Conservation (phyloP, 2,113 vertebrate genomes). For the Varanus salvator region DNA sequence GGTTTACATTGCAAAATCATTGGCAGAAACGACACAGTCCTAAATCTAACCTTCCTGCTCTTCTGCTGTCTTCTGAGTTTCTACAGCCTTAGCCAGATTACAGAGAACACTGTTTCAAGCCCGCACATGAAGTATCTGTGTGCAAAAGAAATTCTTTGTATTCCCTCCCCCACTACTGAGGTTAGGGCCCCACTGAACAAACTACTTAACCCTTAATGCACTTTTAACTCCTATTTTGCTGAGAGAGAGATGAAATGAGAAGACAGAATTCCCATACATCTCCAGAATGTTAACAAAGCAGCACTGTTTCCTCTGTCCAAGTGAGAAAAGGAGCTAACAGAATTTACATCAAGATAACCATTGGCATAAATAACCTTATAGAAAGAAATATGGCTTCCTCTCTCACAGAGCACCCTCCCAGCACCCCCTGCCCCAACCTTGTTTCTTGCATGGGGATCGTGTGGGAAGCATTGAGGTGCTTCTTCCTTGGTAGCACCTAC, state of each 20-base stretch:
- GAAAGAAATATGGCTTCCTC: background rate
- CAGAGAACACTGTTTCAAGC: background rate
- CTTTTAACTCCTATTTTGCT: background rate
- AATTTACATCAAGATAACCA: background rate
- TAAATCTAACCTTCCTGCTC: background rate
- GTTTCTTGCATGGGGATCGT: background rate
- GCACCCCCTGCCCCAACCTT: background rate
- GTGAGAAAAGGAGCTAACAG: background rate
- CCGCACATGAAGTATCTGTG: background rate
- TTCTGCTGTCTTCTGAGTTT: background rate
- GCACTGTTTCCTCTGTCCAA: background rate
- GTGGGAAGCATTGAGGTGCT: background rate
- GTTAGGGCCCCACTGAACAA: background rate
- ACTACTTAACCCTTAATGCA: background rate
- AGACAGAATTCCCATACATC: background rate
- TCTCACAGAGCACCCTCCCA: background rate
- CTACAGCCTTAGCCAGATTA: fast-evolving
- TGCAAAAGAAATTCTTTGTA: conserved; percentile 25
- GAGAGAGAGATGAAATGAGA: background rate
- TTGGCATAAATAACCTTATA: background rate
- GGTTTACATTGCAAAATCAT: background rate
- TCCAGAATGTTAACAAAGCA: background rate
- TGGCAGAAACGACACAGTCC: background rate
- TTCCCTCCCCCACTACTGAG: conserved; percentile 2
- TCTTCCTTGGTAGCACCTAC: background rate